Percentiles rank a stretch among this genome's conserved stretches.
Conservation (phyloP, 1,140 invertebrate genomes). For the Drosophila sp. region DNA sequence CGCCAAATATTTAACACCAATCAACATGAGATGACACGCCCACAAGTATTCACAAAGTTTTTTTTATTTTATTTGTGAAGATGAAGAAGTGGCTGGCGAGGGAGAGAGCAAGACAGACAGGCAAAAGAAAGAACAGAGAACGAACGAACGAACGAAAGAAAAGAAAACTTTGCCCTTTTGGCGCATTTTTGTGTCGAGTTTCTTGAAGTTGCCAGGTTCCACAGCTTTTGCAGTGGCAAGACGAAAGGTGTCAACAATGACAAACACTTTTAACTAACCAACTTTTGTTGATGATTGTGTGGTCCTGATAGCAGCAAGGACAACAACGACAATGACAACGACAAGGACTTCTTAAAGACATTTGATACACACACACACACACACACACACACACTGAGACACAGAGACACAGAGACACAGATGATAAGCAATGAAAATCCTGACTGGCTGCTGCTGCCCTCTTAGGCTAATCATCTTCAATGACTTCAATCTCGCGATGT, state of each 20-base stretch:
- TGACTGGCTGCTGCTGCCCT: conserved; percentile 21
- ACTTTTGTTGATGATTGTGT: conserved; percentile 65
- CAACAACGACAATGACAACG: conserved; percentile 43
- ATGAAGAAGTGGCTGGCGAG: not conserved
- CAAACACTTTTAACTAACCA: conserved; percentile 81
- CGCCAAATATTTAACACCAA: conserved; percentile 79
- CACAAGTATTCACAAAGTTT: conserved; percentile 14
- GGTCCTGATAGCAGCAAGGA: conserved; percentile 34
- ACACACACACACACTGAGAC: conserved; percentile 17
- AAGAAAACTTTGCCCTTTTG: conserved; percentile 66
- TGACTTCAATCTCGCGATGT: conserved; percentile 47
- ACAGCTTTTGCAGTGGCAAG: conserved; percentile 35
- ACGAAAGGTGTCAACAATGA: conserved; percentile 80
- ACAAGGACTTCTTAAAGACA: conserved; percentile 52
- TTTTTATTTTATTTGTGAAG: conserved; percentile 9
- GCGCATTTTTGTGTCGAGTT: conserved; percentile 51
- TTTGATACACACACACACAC: conserved; percentile 38
- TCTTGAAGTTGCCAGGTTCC: conserved; percentile 15
- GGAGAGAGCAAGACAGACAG: not conserved
- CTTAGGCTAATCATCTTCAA: conserved; percentile 42
- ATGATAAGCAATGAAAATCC: conserved; percentile 14
- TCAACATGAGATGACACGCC: conserved; percentile 52
- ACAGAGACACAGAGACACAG: conserved; percentile 9
- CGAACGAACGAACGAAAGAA: conserved; percentile 18
- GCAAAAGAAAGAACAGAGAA: conserved; percentile 33